These are phyloP conservation scores for Sericinus montela DNA, from an alignment of 2,888 invertebrate species.

Conservation along the genomic window DNA sequence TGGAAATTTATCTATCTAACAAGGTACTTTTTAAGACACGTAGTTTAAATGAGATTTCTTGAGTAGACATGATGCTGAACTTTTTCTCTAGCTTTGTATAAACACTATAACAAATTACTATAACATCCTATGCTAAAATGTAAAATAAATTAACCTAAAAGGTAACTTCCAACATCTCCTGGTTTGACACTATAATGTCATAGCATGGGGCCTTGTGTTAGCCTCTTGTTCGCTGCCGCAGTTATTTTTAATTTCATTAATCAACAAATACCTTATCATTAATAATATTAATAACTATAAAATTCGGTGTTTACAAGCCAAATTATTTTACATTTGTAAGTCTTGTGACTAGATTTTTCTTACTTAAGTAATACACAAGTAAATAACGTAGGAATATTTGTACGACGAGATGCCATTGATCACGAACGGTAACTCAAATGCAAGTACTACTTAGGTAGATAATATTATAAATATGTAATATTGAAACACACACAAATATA, in stretches of 20 bases:
- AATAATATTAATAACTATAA: slow-evolving; percentile 57
- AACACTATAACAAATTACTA: slow-evolving; percentile 64
- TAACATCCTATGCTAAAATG: slow-evolving; percentile 62
- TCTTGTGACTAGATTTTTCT: slow-evolving; percentile 78
- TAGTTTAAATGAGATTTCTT: slow-evolving; percentile 45
- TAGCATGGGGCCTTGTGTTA: slow-evolving; percentile 15
- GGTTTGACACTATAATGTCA: slow-evolving; percentile 22
- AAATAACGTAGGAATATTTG: slow-evolving; percentile 79
- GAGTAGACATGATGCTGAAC: slow-evolving; percentile 62
- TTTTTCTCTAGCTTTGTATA: slow-evolving; percentile 63
- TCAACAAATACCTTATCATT: slow-evolving; percentile 62
- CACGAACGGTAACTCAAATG: slow-evolving; percentile 80
- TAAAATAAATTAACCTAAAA: slow-evolving; percentile 71
- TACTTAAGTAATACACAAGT: slow-evolving; percentile 73
- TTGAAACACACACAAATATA: slow-evolving; percentile 71
- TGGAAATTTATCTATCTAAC: slow-evolving; percentile 55
- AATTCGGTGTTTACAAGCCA: slow-evolving; percentile 66
- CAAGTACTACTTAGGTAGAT: slow-evolving; percentile 69
- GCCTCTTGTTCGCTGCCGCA: slow-evolving; percentile 36
- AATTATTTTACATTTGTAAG: slow-evolving; percentile 72
- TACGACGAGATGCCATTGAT: slow-evolving; percentile 79
- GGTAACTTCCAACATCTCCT: slow-evolving; percentile 69
- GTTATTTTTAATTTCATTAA: slow-evolving; percentile 27
- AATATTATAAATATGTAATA: slow-evolving; percentile 40
- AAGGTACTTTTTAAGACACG: slow-evolving; percentile 75